These are phyloP conservation scores for Gallinago undulata DNA, from an alignment of 2,113 vertebrate species.

Conservation along the genomic window DNA sequence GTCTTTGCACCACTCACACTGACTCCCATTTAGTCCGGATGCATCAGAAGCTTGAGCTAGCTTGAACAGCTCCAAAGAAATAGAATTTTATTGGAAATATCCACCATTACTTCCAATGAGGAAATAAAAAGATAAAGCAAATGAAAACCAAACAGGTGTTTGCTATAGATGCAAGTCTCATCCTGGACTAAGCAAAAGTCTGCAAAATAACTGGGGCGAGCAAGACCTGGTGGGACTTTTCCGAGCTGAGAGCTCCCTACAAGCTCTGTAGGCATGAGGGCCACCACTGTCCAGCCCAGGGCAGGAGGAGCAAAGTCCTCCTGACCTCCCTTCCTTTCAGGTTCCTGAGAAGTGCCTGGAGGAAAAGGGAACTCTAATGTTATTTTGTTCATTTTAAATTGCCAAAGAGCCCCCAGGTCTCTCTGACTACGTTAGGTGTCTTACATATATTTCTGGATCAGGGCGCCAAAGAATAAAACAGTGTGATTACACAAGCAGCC, in stretches of 20 bases:
- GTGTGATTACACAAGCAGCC: not conserved
- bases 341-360: not conserved
- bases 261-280: not conserved
- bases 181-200: not conserved
- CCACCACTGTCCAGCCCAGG: not conserved
- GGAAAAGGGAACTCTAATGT: not conserved
- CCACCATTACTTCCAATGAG: not conserved
- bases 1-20: not conserved
- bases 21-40: not conserved
- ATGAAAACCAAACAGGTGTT: not conserved
- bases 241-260: not conserved
- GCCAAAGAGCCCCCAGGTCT: not conserved
- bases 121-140: not conserved
- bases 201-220: not conserved
- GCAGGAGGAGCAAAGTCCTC: not conserved
- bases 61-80: not conserved
- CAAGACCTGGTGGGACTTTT: not conserved
- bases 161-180: not conserved
- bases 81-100: not conserved
- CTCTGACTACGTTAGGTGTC: not conserved
- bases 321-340: not conserved
- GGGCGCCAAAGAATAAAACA: not conserved
- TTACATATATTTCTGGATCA: not conserved
- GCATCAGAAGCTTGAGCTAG: not conserved
- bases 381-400: not conserved